These are phyloP conservation scores for Steinernema scapterisci DNA, from an alignment of 2,888 invertebrate species.

Conservation along the genomic window DNA sequence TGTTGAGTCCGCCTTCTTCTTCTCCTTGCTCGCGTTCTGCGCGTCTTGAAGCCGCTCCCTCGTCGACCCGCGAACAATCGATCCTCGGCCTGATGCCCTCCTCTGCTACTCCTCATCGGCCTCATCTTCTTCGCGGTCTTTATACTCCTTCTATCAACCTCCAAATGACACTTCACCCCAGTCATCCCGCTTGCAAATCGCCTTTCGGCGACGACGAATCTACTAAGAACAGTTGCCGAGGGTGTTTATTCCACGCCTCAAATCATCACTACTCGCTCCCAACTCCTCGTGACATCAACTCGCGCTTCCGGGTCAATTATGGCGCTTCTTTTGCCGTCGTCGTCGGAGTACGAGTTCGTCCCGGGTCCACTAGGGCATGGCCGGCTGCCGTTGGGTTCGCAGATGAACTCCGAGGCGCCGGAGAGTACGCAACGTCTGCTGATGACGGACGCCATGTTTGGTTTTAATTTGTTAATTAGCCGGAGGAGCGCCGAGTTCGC, in stretches of 20 bases:
- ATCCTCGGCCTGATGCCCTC: neutral
- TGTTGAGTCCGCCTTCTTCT: neutral
- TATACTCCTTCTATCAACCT: neutral
- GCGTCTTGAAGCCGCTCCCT: neutral
- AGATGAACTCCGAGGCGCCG: slow-evolving; percentile 1
- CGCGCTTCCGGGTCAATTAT: neutral
- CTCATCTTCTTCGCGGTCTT: neutral
- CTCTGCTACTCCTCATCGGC: neutral
- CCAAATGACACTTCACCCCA: neutral
- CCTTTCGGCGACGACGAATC: neutral
- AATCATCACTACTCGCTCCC: too few relatives aligned
- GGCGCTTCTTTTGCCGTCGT: neutral
- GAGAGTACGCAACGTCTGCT: neutral
- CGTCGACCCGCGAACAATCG: slow-evolving; percentile 14
- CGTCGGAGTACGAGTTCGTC: neutral
- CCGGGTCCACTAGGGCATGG: neutral
- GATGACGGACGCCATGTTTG: neutral
- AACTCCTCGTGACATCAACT: neutral
- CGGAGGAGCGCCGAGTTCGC: neutral
- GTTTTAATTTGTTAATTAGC: slow-evolving; percentile 28
- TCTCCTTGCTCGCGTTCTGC: neutral
- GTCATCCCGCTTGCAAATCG: neutral
- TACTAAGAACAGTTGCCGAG: too few relatives aligned
- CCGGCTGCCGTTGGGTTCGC: too few relatives aligned
- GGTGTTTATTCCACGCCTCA: too few relatives aligned